Percentiles rank a stretch among this genome's conserved stretches.
Evolutionary conservation across 2,113 vertebrate species (phyloP).

Genomic region (Axis porcinus): DNA sequence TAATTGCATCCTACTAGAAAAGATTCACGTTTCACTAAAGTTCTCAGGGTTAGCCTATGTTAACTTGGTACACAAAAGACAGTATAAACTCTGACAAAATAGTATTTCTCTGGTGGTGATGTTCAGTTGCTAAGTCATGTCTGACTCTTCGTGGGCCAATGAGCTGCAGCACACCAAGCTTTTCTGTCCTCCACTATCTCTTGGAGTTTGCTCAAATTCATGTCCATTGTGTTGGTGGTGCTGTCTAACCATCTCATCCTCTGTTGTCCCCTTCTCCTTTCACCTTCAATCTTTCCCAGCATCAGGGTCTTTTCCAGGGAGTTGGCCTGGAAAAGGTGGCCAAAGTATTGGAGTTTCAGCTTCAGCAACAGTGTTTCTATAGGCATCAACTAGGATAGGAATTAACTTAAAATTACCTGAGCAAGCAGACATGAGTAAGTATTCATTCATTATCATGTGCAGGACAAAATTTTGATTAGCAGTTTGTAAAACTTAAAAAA

Average conservation of each 20-base stretch:
- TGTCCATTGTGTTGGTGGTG: background rate
- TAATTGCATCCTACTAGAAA: background rate
- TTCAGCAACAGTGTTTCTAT: background rate
- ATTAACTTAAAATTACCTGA: background rate
- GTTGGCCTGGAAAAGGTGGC: background rate
- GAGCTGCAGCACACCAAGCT: background rate
- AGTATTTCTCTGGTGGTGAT: background rate
- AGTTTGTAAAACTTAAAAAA: conserved; percentile 1
- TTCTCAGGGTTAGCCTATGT: background rate
- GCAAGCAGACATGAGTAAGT: background rate
- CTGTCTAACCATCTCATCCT: background rate
- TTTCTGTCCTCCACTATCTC: background rate
- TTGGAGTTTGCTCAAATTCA: background rate
- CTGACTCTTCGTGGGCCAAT: background rate
- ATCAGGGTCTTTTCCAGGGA: background rate
- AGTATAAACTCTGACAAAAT: background rate
- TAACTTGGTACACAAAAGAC: background rate
- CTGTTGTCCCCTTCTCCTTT: background rate
- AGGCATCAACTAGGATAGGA: background rate
- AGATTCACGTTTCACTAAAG: background rate
- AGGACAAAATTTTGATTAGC: background rate
- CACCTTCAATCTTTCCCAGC: background rate
- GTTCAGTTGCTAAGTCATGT: background rate
- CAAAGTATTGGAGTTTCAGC: background rate
- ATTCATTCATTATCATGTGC: background rate